Conservation (phyloP, 2,888 invertebrate genomes). For the Trichopria drosophilae region DNA sequence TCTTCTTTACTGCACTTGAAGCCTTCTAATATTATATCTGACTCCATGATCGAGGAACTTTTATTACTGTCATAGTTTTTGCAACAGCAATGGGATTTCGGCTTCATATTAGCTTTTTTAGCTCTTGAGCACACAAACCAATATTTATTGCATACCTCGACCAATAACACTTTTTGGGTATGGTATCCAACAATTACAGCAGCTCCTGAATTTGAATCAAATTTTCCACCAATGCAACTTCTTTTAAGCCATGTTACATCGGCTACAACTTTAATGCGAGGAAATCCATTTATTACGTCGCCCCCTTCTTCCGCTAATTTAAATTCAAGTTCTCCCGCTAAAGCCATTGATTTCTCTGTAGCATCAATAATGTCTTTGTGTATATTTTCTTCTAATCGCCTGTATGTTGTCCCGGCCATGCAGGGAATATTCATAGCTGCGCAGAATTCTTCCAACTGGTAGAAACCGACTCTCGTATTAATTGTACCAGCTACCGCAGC, state of each 20-base stretch:
- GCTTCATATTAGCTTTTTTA: not conserved
- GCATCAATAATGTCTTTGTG: not conserved
- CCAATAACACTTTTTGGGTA: constrained; percentile 32
- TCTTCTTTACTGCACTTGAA: constrained; percentile 11
- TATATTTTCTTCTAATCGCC: constrained; percentile 15
- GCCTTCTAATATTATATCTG: constrained; percentile 15
- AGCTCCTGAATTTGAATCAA: constrained; percentile 28
- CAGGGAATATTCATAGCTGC: constrained; percentile 5
- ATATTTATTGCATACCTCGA: constrained; percentile 42
- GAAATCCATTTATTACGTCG: constrained; percentile 18
- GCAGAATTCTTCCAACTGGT: constrained; percentile 7
- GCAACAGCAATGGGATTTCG: constrained; percentile 18
- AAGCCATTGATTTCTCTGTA: constrained; percentile 10
- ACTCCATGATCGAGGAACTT: constrained; percentile 19
- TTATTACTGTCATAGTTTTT: constrained; percentile 38
- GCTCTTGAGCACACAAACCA: constrained; percentile 32
- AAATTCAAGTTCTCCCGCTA: constrained; percentile 11
- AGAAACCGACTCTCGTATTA: not conserved
- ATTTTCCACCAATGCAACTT: constrained; percentile 25
- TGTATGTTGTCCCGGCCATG: constrained; percentile 23
- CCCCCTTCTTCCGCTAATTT: constrained; percentile 15
- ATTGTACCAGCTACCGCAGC: constrained; percentile 15
- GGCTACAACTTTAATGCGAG: constrained; percentile 23
- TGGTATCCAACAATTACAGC: constrained; percentile 25
- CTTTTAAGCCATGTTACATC: constrained; percentile 31